Base-by-base conservation (phyloP, 2,888 invertebrate species). In the Vannuccia rotundouncinata region DNA sequence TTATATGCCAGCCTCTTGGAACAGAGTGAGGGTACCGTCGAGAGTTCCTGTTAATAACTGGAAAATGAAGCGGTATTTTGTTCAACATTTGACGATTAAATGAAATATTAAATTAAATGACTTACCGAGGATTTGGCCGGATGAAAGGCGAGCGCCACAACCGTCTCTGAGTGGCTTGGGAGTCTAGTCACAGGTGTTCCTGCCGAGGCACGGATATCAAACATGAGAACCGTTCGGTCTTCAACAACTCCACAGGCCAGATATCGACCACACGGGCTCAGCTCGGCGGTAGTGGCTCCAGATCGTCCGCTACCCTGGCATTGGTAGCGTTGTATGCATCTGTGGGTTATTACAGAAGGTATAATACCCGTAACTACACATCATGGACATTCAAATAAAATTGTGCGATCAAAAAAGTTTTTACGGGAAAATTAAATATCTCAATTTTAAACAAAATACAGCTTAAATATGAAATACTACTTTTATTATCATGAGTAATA, bases 261-360 rank as follows among this genome's bases (percentile, higher is more conserved):
- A 66, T 66, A 66, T 5, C 66, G 66, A 27, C 66, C 66, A 66
- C 66, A 66, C 22, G 66, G 66, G 66, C 66, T 66, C 66, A 66
- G 25, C 22, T 66, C 66, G 2, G 66, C 66, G 2, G 66, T 66
- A 13, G 17, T 22, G 25, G 66, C 10, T 2, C 66, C 66, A n/a
- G 25, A 2, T 2, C 66, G 66, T 17, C 10, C 10, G 25, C 22
- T 22, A 5, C 25, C 17, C n/a, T n/a, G n/a, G 2, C 10, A 66
- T 2, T 66, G 66, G 66, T 66, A 66, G 13, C 66, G 10, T 5
- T 66, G 66, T 2, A 66, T 5, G 25, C 66, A 66, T 5, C 66
- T 66, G 66, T n/a, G n/a, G n/a, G n/a, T n/a, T n/a, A n/a, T n/a
- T n/a, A n/a, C n/a, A n/a, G n/a, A n/a, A n/a, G n/a, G n/a, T n/a